Percentiles rank a stretch among this genome's conserved stretches.
phyloP scores from a whole-genome alignment of 2,888 invertebrate species.

The Netelia fuscicornis region DNA sequence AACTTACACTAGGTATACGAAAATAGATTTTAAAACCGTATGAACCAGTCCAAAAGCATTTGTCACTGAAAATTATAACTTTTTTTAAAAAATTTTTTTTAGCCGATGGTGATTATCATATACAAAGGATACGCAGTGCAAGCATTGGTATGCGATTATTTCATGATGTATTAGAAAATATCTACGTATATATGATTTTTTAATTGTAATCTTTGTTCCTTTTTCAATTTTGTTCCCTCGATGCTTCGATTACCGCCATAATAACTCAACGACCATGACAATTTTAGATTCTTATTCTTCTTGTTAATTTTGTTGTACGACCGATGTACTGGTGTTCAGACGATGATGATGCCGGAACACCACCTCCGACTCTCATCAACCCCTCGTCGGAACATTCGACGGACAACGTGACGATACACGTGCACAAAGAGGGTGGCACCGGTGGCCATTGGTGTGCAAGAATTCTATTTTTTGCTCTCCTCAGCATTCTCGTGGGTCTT shows the following conservation, averaged over 20 bases:
- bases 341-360: conserved; percentile 81
- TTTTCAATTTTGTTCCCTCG: conserved; percentile 10
- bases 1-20: conserved; percentile 78
- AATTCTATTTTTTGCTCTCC: conserved; percentile 91
- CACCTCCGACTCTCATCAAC: conserved; percentile 77
- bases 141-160: conserved; percentile 70
- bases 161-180: conserved; percentile 40
- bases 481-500: conserved; percentile 90
- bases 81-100: conserved; percentile 66
- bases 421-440: conserved; percentile 91
- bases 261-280: too few species aligned
- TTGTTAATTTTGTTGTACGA: neutral
- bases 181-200: too few species aligned
- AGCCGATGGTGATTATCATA: conserved; percentile 71
- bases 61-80: conserved; percentile 66
- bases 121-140: conserved; percentile 72
- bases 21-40: conserved; percentile 81
- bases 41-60: conserved; percentile 79
- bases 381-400: conserved; percentile 74
- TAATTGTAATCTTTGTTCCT: conserved; percentile 27
- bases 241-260: neutral
- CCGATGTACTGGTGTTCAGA: conserved; percentile 72
- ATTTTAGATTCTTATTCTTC: neutral
- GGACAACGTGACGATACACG: conserved; percentile 92
- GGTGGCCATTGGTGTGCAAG: conserved; percentile 95